Evolutionary conservation across 53 echinoderm and acorn worm genomes (phyloP), one percentile per base, ranked within the genome.

Genomic region (Astropecten irregularis): DNA sequence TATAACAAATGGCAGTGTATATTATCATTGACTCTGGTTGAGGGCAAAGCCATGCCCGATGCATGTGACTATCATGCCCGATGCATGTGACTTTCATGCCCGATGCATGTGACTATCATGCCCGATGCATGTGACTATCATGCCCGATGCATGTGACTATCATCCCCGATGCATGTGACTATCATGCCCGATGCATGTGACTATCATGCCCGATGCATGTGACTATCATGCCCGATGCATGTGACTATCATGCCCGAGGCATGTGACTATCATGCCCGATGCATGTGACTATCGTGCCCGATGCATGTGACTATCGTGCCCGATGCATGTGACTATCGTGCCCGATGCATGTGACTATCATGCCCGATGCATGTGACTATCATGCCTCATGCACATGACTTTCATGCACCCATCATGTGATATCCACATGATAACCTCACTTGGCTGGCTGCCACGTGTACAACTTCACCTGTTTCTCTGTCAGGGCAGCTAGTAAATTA

Each of bases 391-490:
- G 58, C 58, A 58, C 26, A 27, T 22, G 58, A 58, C 30, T 3
- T 9, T 30, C 60, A 60, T 60, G 27, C 3, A 2, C 10, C 10
- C 1, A 15, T 16, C 60, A 60, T 60, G 60, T 60, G 60, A 60
- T 9, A 23, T 10, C 25, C 29, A 31, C 28, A 26, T 60, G 1
- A 13, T 3, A 16, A 6, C 1, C 39, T 74, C 32, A 73, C 36
- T 46, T 85, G 64, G 28, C 71, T 63, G 73, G n/a, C 33, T 79
- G 66, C 94, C 97, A 97, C 14, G 55, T 87, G 81, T 76, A 93
- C 18, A 97, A 62, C 74, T 97, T 97, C 21, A 97, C 83, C 30
- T 89, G 87, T 29, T 97, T 97, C 19, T 97, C 97, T 5, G 97
- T 90, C 21, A 97, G 58, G 15, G 91, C 92, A 25, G 94, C 94